Evolutionary conservation across 2,113 vertebrate species (phyloP).

Genomic region (Chascanopsetta lugubris): DNA sequence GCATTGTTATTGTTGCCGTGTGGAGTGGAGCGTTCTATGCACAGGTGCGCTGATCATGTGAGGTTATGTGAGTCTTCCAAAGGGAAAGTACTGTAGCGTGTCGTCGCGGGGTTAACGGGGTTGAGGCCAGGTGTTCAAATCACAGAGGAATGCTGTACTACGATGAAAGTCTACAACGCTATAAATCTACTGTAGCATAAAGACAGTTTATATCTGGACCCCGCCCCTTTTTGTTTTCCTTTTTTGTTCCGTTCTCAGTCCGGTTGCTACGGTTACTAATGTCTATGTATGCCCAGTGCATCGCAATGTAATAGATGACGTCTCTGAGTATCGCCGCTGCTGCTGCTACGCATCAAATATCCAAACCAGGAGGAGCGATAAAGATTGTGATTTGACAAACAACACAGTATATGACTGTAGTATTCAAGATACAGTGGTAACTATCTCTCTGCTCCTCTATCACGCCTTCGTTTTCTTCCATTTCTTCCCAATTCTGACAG

Average conservation of each 20-base stretch:
- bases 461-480: background rate
- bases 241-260: background rate
- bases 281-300: background rate
- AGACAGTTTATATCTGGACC: background rate
- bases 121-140: conserved; percentile 21
- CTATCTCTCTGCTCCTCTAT: background rate
- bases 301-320: no score
- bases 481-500: background rate
- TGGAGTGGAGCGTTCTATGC: background rate
- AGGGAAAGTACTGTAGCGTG: conserved; percentile 22
- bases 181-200: conserved; percentile 18
- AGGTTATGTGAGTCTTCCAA: background rate
- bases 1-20: background rate
- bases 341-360: no score
- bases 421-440: background rate
- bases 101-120: background rate
- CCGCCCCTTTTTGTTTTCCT: background rate
- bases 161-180: no score
- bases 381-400: background rate
- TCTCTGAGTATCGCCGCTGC: no score
- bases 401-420: background rate
- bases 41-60: background rate
- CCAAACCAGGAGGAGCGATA: background rate
- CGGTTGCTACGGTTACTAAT: conserved; percentile 14
- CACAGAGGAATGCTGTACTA: conserved; percentile 36